A percentile compares a stretch with the other conserved stretches of the same genome.
phyloP scores from a whole-genome alignment of 1,140 invertebrate species.

The Agraylea sexmaculata region DNA sequence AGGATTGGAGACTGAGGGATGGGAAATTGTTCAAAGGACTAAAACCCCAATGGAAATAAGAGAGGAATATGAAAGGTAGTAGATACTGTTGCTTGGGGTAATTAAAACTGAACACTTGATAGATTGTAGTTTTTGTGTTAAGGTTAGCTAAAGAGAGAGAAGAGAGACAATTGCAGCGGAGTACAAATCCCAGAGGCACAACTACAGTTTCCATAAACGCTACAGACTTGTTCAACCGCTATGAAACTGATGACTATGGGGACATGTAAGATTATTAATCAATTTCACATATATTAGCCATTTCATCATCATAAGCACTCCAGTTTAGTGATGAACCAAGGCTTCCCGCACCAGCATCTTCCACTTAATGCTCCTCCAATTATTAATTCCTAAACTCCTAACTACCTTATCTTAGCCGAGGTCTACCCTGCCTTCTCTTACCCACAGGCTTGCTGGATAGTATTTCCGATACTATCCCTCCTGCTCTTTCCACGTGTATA shows the following conservation, averaged over 20 bases:
- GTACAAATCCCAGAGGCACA: constrained; percentile 82
- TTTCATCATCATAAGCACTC: no score
- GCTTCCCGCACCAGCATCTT: no score
- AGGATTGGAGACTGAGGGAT: constrained; percentile 75
- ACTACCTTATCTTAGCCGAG: no score
- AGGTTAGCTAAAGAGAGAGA: constrained; percentile 54
- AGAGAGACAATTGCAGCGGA: constrained; percentile 70
- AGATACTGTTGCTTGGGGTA: constrained; percentile 21
- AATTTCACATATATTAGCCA: no score
- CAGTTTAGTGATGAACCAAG: no score
- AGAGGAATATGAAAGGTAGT: constrained; percentile 78
- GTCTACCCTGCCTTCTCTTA: no score
- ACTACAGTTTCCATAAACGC: constrained; percentile 84
- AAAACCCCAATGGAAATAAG: constrained; percentile 82
- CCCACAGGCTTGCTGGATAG: no score
- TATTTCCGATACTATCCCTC: no score
- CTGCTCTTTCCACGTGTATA: no score
- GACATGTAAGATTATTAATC: constrained; percentile 8
- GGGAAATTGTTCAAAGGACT: constrained; percentile 75
- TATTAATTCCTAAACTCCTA: no score
- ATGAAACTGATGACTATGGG: constrained; percentile 53
- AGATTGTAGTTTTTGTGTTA: constrained; percentile 3
- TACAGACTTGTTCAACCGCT: constrained; percentile 80
- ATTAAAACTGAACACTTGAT: neutral
- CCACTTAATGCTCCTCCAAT: no score